Evolutionary conservation across 1,140 invertebrate species (phyloP), one percentile per base, ranked within the genome.

Genomic region (Drosophila ercepeae): DNA sequence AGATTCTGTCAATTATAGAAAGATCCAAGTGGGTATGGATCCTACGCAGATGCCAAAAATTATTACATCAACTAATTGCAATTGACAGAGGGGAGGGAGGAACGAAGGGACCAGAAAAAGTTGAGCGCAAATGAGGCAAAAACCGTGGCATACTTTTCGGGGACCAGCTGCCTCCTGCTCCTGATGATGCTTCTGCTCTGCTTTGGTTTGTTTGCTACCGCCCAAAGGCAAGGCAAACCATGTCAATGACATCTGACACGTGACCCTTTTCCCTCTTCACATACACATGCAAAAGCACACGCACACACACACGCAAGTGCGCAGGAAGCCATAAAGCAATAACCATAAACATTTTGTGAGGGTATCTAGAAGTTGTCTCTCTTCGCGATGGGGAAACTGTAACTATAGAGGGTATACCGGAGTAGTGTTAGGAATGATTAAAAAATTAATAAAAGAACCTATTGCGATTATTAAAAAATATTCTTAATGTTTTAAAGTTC

Each of bases 221-320:
- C 83, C 89, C 89, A 82, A 89, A 78, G 64, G 65, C 58, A 77
- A 89, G 77, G 70, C 64, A 88, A 88, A 88, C 74, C 83, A 78
- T 88, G 82, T 88, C 82, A 88, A 88, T 89, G 82, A 89, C 82
- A 89, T 88, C 78, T 89, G 83, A 88, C 82, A 82, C 82, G 83
- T 88, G 82, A 88, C 83, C 82, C 82, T 82, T 89, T 88, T 89
- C 48, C 34, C 60, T 55, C 51, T 71, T 74, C 70, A 64, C 63
- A 67, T 34, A 48, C 44, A 52, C 52, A 68, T 36, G 55, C 41
- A 51, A 45, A 61, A 7, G 25, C 23, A 19, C 64, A 13, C 44
- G 16, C 18, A 19, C 34, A 60, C 23, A 46, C 36, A 23, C 34
- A 41, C 46, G 45, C 46, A 21, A 45, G 25, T 51, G 16, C 50